Evolutionary conservation across 2,888 invertebrate genomes (phyloP).

Genomic region (Dastarcus helophoroides): DNA sequence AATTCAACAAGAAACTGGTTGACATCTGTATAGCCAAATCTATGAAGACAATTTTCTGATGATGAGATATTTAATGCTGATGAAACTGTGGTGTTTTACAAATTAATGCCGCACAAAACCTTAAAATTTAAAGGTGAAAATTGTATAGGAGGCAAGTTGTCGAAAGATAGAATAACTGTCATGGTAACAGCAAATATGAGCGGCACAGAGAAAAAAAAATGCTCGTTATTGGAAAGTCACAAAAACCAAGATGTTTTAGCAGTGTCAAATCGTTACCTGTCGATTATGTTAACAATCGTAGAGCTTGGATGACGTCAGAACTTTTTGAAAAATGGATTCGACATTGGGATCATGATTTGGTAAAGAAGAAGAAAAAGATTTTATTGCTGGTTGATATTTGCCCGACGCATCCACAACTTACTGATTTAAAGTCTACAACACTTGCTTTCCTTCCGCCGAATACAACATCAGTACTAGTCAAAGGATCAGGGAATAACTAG

Average conservation of each 20-base stretch:
- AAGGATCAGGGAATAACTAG: slow-evolving; percentile 12
- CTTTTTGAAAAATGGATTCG: slow-evolving; percentile 12
- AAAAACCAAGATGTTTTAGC: slow-evolving; percentile 11
- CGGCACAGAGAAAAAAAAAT: slow-evolving; percentile 18
- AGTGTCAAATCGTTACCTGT: slow-evolving; percentile 6
- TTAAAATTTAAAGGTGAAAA: slow-evolving; percentile 19
- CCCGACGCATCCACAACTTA: slow-evolving; percentile 12
- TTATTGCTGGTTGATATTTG: slow-evolving; percentile 13
- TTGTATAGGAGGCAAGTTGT: slow-evolving; percentile 21
- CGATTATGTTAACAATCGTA: slow-evolving; percentile 8
- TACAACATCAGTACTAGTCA: slow-evolving; percentile 12
- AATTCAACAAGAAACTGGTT: slow-evolving; percentile 10
- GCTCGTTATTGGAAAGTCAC: slow-evolving; percentile 7
- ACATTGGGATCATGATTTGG: slow-evolving; percentile 15
- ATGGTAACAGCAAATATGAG: slow-evolving; percentile 17
- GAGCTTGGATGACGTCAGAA: slow-evolving; percentile 11
- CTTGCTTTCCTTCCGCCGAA: slow-evolving; percentile 13
- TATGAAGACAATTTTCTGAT: slow-evolving; percentile 11
- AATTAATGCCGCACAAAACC: slow-evolving; percentile 19
- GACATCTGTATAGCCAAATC: slow-evolving; percentile 12
- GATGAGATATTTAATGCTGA: slow-evolving; percentile 23
- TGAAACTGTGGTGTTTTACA: slow-evolving; percentile 21
- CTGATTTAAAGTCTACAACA: slow-evolving; percentile 11
- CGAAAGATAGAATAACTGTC: slow-evolving; percentile 19
- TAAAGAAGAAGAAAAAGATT: slow-evolving; percentile 13